phyloP scores from a whole-genome alignment of 37 sponge, comb jelly and placozoan genomes.

The Agelas oroides region DNA sequence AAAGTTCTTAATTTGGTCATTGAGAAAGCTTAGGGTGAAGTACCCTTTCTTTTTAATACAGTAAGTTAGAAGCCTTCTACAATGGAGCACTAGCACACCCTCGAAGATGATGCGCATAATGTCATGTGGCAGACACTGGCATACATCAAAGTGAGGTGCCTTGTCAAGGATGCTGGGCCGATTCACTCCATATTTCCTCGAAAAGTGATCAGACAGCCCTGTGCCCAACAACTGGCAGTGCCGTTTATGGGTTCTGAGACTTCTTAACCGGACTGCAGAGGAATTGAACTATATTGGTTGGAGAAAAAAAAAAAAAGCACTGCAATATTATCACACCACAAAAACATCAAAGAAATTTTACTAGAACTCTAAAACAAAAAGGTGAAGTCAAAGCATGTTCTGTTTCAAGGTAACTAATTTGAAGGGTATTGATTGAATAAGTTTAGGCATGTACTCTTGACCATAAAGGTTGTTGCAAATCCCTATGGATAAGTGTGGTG shows the following conservation, averaged over 20 bases:
- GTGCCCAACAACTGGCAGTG: not conserved
- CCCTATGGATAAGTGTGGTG: too few relatives aligned
- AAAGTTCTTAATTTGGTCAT: not conserved
- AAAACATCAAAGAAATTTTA: too few relatives aligned
- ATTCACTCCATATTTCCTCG: conserved; percentile 24
- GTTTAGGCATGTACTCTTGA: too few relatives aligned
- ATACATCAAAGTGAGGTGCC: conserved; percentile 16
- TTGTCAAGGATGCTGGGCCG: not conserved
- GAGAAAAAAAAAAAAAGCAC: too few relatives aligned
- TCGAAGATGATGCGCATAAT: conserved; percentile 41
- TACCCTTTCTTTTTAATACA: not conserved
- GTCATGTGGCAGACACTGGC: conserved; percentile 22
- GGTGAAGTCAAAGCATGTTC: too few relatives aligned
- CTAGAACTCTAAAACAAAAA: too few relatives aligned
- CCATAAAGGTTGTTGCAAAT: too few relatives aligned
- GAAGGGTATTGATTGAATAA: too few relatives aligned
- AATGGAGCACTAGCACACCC: conserved; percentile 19
- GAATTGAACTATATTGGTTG: not conserved
- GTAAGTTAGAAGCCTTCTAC: too few relatives aligned
- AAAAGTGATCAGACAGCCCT: not conserved
- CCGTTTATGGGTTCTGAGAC: not conserved
- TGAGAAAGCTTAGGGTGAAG: conserved; percentile 3
- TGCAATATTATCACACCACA: too few relatives aligned
- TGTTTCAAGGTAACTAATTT: too few relatives aligned
- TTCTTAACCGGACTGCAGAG: not conserved